phyloP scores from a whole-genome alignment of 2,888 invertebrate genomes.

The Cetonia aurata region DNA sequence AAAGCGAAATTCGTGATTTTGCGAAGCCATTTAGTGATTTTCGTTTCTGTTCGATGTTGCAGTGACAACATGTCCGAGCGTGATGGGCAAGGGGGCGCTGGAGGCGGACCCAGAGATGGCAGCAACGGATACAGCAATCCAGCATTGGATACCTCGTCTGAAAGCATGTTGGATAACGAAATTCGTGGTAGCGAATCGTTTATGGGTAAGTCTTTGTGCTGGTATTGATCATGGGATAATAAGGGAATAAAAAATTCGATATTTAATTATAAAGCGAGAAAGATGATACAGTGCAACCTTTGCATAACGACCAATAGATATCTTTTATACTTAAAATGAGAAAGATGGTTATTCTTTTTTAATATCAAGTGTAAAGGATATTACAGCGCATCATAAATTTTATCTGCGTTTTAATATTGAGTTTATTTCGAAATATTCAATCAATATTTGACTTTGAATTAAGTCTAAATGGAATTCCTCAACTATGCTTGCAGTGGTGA shows the following conservation, averaged over 20 bases:
- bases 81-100: slow-evolving; percentile 46
- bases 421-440: too few relatives aligned
- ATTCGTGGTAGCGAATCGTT: slow-evolving; percentile 74
- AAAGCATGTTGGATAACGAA: slow-evolving; percentile 60
- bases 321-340: too few relatives aligned
- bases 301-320: too few relatives aligned
- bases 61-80: slow-evolving; percentile 27
- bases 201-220: slow-evolving; percentile 66
- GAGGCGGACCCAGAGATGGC: slow-evolving; percentile 56
- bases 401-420: too few relatives aligned
- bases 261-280: too few relatives aligned
- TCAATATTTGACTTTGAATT: slow-evolving; percentile 41
- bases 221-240: too few relatives aligned
- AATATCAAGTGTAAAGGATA: too few relatives aligned
- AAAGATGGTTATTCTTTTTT: too few relatives aligned
- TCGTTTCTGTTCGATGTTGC: slow-evolving; percentile 1
- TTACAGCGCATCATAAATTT: too few relatives aligned
- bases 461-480: too few relatives aligned
- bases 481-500: slow-evolving; percentile 51
- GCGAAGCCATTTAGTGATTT: background rate
- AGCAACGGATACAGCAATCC: slow-evolving; percentile 62
- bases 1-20: background rate
- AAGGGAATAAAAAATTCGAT: too few relatives aligned
- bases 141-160: slow-evolving; percentile 61
- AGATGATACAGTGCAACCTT: too few relatives aligned